These are phyloP conservation scores for Laothoe populi DNA, from an alignment of 2,888 invertebrate species.

Conservation along the genomic window DNA sequence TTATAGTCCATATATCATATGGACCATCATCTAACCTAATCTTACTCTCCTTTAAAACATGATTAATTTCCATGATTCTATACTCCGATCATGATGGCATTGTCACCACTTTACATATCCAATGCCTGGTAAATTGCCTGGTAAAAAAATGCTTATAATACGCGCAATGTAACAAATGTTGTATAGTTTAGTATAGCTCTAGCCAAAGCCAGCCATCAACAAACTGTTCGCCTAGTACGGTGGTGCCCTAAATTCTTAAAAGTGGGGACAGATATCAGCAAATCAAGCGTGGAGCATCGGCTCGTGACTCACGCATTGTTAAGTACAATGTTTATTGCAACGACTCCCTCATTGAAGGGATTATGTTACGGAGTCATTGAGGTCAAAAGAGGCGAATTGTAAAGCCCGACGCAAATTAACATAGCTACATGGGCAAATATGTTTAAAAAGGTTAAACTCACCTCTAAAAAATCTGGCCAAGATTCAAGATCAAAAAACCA, in stretches of 20 bases:
- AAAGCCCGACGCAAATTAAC: conserved; percentile 22
- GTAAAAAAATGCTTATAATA: no score
- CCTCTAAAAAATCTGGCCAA: not conserved
- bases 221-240: not conserved
- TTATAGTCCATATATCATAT: no score
- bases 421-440: conserved; percentile 26
- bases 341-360: conserved; percentile 12
- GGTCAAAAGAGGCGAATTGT: conserved; percentile 7
- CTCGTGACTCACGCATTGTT: conserved; percentile 14
- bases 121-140: no score
- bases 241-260: not conserved
- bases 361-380: conserved; percentile 22
- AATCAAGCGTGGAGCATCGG: conserved; percentile 23
- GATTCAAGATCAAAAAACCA: no score
- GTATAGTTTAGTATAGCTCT: no score
- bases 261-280: not conserved
- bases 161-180: not conserved
- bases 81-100: no score
- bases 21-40: no score
- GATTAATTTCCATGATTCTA: no score
- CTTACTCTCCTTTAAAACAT: no score
- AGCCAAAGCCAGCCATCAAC: not conserved
- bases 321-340: conserved; percentile 15
- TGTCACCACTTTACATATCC: no score
- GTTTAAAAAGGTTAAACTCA: not conserved